Conservation (phyloP, 1,140 invertebrate species). For the Brachionus manjavacas region DNA sequence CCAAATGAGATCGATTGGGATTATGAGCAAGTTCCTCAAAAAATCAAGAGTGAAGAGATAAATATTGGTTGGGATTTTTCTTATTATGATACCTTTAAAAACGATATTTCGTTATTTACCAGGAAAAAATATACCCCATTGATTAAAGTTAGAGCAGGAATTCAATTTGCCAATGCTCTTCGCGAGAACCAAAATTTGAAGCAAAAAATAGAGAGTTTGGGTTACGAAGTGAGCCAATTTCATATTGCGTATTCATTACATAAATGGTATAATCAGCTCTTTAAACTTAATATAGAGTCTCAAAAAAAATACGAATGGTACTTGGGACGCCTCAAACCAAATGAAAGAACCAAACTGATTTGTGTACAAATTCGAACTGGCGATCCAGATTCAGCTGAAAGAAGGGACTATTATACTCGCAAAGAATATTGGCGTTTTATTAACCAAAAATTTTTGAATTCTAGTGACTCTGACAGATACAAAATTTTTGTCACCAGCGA, state of each 20-base stretch:
- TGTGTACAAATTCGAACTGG: constrained; percentile 14
- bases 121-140: not conserved
- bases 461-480: not conserved
- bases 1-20: constrained; percentile 7
- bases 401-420: not conserved
- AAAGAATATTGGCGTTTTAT: not conserved
- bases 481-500: constrained; percentile 18
- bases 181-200: not conserved
- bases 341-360: not conserved
- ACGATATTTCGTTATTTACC: not conserved
- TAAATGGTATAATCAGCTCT: constrained; percentile 21
- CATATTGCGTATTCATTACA: not conserved
- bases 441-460: not conserved
- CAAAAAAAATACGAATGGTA: not conserved
- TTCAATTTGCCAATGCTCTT: not conserved
- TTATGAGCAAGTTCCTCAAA: not conserved
- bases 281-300: not conserved
- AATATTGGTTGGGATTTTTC: not conserved
- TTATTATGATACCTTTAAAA: not conserved
- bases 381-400: not conserved
- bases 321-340: not conserved
- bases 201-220: not conserved
- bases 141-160: not conserved
- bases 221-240: not conserved
- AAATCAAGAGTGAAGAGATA: not conserved